phyloP scores from a whole-genome alignment of 1,140 invertebrate species.

The Drosophila kohkoa region DNA sequence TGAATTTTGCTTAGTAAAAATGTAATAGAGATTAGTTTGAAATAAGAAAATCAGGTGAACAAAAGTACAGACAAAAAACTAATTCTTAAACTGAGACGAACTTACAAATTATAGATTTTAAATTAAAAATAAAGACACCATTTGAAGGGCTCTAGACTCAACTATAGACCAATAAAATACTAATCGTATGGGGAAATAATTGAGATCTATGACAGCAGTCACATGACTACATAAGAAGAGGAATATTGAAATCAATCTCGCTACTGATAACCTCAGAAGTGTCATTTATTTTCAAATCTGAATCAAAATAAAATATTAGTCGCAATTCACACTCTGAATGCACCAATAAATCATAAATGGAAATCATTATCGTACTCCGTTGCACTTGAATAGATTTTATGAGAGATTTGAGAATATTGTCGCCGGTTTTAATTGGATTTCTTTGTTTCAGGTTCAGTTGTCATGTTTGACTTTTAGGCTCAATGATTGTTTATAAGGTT shows the following conservation, averaged over 20 bases:
- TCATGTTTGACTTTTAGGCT: constrained; percentile 9
- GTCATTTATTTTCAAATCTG: background rate
- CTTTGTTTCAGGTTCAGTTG: background rate
- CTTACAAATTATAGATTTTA: too few relatives aligned
- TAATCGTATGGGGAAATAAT: constrained; percentile 9
- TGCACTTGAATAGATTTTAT: constrained; percentile 17
- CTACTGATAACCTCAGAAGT: constrained; percentile 8
- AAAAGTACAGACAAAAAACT: too few relatives aligned
- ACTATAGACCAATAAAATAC: background rate
- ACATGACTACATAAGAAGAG: background rate
- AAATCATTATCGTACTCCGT: constrained; percentile 1
- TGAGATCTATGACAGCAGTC: background rate
- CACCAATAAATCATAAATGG: constrained; percentile 16
- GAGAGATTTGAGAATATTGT: constrained; percentile 4
- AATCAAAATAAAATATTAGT: background rate
- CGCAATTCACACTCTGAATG: background rate
- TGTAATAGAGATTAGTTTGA: too few relatives aligned
- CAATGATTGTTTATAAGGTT: constrained; percentile 14
- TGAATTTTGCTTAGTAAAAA: too few relatives aligned
- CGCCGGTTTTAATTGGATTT: constrained; percentile 41
- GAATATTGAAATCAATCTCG: background rate
- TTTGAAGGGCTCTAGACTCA: background rate
- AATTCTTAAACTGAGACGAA: too few relatives aligned
- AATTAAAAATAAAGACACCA: background rate
- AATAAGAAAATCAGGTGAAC: too few relatives aligned